phyloP scores from a whole-genome alignment of 2,797 vertebrate species.

The Choloepus didactylus region DNA sequence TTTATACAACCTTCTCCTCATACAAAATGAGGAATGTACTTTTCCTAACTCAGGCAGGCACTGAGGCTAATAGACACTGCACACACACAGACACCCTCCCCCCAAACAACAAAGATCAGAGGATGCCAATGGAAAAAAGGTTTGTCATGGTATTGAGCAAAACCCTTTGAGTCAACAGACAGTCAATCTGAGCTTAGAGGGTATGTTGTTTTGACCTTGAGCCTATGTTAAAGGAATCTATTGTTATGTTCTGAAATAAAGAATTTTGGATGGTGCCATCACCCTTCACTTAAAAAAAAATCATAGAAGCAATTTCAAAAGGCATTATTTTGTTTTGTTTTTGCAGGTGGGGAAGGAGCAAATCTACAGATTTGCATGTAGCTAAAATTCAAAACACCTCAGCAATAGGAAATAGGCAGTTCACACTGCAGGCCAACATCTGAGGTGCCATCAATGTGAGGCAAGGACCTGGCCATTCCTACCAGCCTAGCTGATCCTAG shows the following conservation, averaged over 20 bases:
- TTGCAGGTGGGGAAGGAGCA: not conserved
- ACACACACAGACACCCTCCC: fast-evolving
- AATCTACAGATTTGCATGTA: constrained; percentile 66
- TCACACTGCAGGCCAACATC: too few relatives aligned
- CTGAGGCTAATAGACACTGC: not conserved
- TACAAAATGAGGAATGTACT: too few relatives aligned
- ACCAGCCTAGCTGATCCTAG: too few relatives aligned
- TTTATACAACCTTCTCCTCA: too few relatives aligned
- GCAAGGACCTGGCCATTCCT: too few relatives aligned
- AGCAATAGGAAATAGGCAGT: constrained; percentile 21
- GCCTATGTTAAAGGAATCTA: not conserved
- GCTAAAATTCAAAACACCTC: constrained; percentile 71
- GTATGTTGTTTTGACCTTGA: not conserved
- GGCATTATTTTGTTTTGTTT: too few relatives aligned
- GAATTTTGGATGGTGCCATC: too few relatives aligned
- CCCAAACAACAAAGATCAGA: not conserved
- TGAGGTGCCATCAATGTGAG: too few relatives aligned
- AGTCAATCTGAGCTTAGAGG: not conserved
- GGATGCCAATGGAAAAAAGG: constrained; percentile 64
- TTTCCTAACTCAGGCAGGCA: too few relatives aligned
- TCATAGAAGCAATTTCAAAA: too few relatives aligned
- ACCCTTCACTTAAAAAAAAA: too few relatives aligned
- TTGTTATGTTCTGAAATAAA: too few relatives aligned
- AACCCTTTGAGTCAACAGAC: constrained; percentile 57
- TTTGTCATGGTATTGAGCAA: constrained; percentile 16